These are phyloP conservation scores for Geothlypis trichas DNA, from an alignment of 2,113 vertebrate species.

Conservation along the genomic window DNA sequence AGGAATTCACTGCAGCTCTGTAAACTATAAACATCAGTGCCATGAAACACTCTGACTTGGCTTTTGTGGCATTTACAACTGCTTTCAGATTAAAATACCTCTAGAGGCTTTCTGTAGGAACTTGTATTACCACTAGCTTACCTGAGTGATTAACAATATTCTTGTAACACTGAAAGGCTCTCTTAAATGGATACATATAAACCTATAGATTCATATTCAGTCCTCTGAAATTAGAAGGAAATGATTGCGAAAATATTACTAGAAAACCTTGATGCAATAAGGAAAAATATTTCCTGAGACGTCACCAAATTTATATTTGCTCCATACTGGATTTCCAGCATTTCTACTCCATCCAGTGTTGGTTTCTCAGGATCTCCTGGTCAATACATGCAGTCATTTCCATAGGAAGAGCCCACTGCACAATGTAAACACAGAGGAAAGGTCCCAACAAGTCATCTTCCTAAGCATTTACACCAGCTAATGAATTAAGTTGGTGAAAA, in stretches of 20 bases:
- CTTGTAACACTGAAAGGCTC: not conserved
- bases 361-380: not conserved
- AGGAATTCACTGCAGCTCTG: not conserved
- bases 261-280: not conserved
- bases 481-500: not conserved
- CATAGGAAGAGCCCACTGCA: not conserved
- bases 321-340: not conserved
- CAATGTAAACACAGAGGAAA: not conserved
- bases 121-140: not conserved
- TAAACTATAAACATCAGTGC: not conserved
- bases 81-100: not conserved
- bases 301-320: not conserved
- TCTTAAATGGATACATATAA: not conserved
- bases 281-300: not conserved
- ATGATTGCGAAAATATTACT: not conserved
- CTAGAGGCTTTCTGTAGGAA: not conserved
- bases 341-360: not conserved
- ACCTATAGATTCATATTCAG: not conserved
- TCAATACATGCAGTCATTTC: not conserved
- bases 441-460: not conserved
- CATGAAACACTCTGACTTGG: not conserved
- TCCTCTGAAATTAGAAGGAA: not conserved
- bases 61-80: not conserved
- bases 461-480: not conserved
- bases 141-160: not conserved